phyloP scores from a whole-genome alignment of 2,797 vertebrate species.

The Denticeps clupeoides region DNA sequence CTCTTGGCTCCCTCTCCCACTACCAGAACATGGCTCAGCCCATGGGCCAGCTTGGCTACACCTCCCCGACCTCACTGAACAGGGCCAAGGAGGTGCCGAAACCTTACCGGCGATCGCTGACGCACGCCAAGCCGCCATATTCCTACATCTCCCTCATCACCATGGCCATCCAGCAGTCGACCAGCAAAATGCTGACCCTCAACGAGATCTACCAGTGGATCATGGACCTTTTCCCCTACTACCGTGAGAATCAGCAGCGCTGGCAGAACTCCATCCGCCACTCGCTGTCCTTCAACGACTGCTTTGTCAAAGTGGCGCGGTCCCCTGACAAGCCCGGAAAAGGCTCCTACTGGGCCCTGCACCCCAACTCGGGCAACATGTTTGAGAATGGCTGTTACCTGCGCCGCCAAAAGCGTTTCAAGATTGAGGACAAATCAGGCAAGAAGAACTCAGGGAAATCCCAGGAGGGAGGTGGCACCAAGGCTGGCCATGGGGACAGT shows the following conservation, averaged over 20 bases:
- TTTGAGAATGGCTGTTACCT: conserved; percentile 88
- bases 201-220: conserved; percentile 93
- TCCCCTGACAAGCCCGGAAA: conserved; percentile 83
- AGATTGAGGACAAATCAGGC: conserved; percentile 70
- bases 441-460: conserved; percentile 54
- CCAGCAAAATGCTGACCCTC: conserved; percentile 81
- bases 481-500: conserved; percentile 45
- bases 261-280: conserved; percentile 90
- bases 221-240: conserved; percentile 87
- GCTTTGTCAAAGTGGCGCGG: conserved; percentile 82
- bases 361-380: conserved; percentile 85
- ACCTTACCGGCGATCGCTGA: conserved; percentile 73
- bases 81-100: conserved; percentile 65
- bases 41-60: conserved; percentile 62
- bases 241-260: conserved; percentile 82
- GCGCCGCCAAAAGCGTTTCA: conserved; percentile 83
- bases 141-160: conserved; percentile 88
- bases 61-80: conserved; percentile 44
- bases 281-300: conserved; percentile 86
- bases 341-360: conserved; percentile 83
- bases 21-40: conserved; percentile 68
- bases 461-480: conserved; percentile 46
- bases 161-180: conserved; percentile 85
- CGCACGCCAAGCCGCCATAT: conserved; percentile 79
- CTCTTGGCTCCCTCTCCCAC: conserved; percentile 60